Percentiles rank a stretch among this genome's conserved stretches.
phyloP scores from a whole-genome alignment of 2,113 vertebrate species.

The Hepsetus odoe region DNA sequence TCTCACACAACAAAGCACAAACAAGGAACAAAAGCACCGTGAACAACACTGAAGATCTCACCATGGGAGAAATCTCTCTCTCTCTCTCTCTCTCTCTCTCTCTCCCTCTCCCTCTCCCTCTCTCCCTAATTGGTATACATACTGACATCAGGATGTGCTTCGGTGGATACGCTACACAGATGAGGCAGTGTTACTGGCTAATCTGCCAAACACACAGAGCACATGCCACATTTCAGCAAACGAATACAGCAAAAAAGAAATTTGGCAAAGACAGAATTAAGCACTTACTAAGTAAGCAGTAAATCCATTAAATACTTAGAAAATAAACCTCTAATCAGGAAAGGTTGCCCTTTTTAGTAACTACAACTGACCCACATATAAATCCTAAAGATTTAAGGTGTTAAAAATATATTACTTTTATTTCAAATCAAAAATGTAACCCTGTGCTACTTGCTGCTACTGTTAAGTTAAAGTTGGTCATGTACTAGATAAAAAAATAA shows the following conservation, averaged over 20 bases:
- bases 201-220: not conserved
- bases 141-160: not conserved
- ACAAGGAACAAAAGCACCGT: not conserved
- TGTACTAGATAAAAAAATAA: too few species aligned
- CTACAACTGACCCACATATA: too few species aligned
- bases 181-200: not conserved
- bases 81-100: not conserved
- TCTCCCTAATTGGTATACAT: not conserved
- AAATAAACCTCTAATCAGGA: not conserved
- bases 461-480: too few species aligned
- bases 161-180: not conserved
- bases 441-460: too few species aligned
- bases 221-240: not conserved
- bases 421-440: too few species aligned
- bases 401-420: too few species aligned
- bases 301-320: not conserved
- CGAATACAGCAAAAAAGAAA: not conserved
- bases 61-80: conserved; percentile 6
- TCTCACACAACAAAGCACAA: conserved; percentile 16
- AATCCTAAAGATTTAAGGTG: too few species aligned
- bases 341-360: too few species aligned
- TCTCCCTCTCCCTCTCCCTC: not conserved
- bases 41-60: not conserved
- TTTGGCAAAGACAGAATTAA: not conserved
- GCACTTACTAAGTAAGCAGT: not conserved